phyloP scores from a whole-genome alignment of 2,113 vertebrate species.

The Corythornis cristatus region DNA sequence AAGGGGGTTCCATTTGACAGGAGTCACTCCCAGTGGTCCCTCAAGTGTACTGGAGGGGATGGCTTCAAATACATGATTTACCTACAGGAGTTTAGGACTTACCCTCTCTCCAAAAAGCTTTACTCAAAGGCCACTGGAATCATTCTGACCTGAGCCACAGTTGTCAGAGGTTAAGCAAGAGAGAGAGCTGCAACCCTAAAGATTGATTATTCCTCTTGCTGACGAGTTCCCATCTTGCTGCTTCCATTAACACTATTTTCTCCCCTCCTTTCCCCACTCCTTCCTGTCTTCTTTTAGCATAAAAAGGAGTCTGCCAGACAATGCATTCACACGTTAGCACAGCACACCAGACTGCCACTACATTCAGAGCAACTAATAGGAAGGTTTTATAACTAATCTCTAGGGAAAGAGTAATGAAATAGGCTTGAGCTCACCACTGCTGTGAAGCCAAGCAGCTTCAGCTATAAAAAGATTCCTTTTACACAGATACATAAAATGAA shows the following conservation, averaged over 20 bases:
- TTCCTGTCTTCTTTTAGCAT: neutral
- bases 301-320: slow-evolving; percentile 36
- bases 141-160: neutral
- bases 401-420: neutral
- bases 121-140: neutral
- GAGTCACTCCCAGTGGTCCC: neutral
- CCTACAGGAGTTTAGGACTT: neutral
- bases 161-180: neutral
- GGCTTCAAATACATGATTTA: neutral
- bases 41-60: neutral
- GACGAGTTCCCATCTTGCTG: neutral
- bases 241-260: neutral
- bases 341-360: neutral
- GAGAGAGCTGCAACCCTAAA: neutral
- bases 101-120: neutral
- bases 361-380: slow-evolving; percentile 17
- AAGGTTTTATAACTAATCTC: slow-evolving; percentile 42
- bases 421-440: neutral
- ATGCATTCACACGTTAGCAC: slow-evolving; percentile 45
- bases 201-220: neutral
- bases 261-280: neutral
- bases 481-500: slow-evolving; percentile 3
- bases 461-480: slow-evolving; percentile 63
- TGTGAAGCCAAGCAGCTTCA: slow-evolving; percentile 4
- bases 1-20: neutral